Conservation (phyloP, 2,797 vertebrate species). For the Okamejei kenojei region DNA sequence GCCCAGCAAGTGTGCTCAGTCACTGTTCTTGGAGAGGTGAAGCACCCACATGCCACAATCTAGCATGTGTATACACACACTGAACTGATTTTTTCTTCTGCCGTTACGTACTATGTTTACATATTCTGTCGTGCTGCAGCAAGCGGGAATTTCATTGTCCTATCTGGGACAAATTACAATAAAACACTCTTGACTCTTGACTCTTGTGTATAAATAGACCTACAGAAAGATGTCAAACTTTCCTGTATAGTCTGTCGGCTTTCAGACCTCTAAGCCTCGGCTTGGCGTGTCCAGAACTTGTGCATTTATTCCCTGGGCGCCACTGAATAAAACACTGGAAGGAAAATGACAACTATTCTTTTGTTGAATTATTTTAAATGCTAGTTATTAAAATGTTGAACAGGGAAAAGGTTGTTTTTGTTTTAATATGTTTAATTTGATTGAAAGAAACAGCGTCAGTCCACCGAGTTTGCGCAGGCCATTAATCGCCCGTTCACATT, state of each 20-base stretch:
- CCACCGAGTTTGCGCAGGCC: too few species aligned
- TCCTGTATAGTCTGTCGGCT: not conserved
- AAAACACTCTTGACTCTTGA: too few species aligned
- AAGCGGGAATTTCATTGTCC: too few species aligned
- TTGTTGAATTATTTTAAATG: not conserved
- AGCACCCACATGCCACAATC: not conserved
- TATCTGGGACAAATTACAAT: too few species aligned
- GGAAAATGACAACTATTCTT: not conserved
- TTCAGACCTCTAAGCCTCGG: not conserved
- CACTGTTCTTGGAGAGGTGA: too few species aligned
- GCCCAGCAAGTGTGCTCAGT: not conserved
- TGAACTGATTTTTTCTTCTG: too few species aligned
- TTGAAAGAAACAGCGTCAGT: too few species aligned
- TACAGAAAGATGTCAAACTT: not conserved
- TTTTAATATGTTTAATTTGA: not conserved
- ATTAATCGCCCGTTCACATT: too few species aligned
- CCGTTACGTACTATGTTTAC: too few species aligned
- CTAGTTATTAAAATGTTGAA: not conserved
- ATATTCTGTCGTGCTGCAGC: too few species aligned
- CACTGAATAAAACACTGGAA: not conserved
- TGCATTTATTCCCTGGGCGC: not conserved
- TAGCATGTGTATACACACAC: too few species aligned
- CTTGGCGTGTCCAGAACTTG: not conserved
- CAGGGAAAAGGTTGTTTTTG: not conserved
- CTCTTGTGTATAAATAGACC: not conserved